A percentile compares a stretch with the other conserved stretches of the same genome.
phyloP scores from a whole-genome alignment of 2,113 vertebrate species.

The Tragelaphus imberbis region DNA sequence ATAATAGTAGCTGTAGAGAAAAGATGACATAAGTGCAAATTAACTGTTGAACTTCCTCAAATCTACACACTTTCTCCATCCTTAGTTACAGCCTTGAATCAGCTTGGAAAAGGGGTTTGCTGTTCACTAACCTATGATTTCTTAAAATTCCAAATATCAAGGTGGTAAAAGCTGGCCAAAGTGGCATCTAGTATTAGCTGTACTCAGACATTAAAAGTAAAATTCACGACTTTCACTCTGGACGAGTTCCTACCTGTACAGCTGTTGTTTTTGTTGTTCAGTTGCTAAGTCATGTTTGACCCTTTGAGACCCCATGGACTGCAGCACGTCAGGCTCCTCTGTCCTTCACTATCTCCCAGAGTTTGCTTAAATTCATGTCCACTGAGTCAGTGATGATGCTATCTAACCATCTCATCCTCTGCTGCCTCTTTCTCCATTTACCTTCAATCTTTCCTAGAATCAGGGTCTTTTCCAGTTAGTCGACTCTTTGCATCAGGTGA shows the following conservation, averaged over 20 bases:
- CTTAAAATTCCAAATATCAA: background rate
- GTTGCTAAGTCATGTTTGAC: accelerated
- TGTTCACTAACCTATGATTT: background rate
- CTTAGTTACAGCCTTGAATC: background rate
- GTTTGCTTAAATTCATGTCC: background rate
- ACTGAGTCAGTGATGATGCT: background rate
- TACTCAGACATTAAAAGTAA: background rate
- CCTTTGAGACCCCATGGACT: background rate
- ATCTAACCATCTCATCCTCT: background rate
- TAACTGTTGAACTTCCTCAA: accelerated
- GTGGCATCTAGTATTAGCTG: no score
- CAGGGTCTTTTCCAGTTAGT: background rate
- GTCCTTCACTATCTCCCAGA: background rate
- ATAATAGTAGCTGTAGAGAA: no score
- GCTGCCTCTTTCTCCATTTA: background rate
- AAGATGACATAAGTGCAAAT: accelerated
- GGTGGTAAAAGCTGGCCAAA: background rate
- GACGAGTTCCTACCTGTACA: accelerated
- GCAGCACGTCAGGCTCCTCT: background rate
- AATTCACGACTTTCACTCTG: accelerated
- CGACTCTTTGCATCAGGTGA: background rate
- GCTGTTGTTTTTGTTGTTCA: background rate
- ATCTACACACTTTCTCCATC: accelerated
- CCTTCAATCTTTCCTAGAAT: background rate
- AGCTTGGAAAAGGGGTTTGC: background rate